Evolutionary conservation across 1,140 invertebrate species (phyloP).

Genomic region (Archivesica marissinica): DNA sequence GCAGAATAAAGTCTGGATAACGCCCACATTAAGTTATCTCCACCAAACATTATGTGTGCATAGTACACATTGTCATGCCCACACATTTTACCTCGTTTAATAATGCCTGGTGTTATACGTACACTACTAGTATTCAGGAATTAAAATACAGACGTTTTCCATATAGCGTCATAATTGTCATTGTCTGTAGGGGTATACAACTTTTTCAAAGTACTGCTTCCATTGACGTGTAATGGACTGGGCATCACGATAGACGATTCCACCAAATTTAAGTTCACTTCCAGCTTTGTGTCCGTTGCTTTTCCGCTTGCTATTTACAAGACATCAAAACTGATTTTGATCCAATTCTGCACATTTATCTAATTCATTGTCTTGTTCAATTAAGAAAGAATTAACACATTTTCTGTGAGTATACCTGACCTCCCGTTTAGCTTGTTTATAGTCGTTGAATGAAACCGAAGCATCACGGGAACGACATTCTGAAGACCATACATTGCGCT

Average conservation of each 20-base stretch:
- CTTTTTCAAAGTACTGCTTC: not conserved
- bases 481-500: not conserved
- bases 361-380: not conserved
- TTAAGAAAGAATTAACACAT: not conserved
- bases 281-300: not conserved
- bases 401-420: not conserved
- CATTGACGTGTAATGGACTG: not conserved
- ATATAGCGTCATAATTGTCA: not conserved
- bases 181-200: not conserved
- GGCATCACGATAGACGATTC: not conserved
- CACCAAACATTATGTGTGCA: not conserved
- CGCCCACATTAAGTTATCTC: not conserved
- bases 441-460: not conserved
- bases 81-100: not conserved
- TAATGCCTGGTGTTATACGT: not conserved
- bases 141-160: not conserved
- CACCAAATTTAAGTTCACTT: not conserved
- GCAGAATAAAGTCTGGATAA: not conserved
- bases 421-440: conserved; percentile 7
- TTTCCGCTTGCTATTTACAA: not conserved
- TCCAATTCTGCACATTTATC: not conserved
- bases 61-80: conserved; percentile 17
- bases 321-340: not conserved
- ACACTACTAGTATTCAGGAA: not conserved
- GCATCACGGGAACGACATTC: not conserved